A percentile compares a stretch with the other conserved stretches of the same genome.
These are phyloP conservation scores for Keiferia lycopersicella DNA, from an alignment of 2,888 invertebrate genomes.

Conservation along the genomic window DNA sequence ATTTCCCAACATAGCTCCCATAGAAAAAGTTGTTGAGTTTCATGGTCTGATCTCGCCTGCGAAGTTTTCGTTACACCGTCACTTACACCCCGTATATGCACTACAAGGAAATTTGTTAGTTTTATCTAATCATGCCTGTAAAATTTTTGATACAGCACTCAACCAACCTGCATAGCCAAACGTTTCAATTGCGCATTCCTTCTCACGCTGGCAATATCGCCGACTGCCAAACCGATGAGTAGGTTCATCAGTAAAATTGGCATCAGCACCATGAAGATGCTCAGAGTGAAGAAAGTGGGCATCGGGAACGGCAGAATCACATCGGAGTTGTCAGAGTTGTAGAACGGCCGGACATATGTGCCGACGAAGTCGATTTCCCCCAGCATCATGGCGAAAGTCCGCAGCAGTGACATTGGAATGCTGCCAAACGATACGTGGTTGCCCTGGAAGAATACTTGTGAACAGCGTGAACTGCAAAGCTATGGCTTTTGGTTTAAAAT, in stretches of 20 bases:
- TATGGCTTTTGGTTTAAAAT: too few species aligned
- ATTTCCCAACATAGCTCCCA: too few species aligned
- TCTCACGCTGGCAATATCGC: conserved; percentile 94
- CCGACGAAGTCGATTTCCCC: conserved; percentile 94
- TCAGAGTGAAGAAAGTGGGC: conserved; percentile 89
- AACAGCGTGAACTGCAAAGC: too few species aligned
- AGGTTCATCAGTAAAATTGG: conserved; percentile 96
- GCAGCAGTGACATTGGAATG: conserved; percentile 88
- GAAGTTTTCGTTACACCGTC: too few species aligned
- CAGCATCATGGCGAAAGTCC: conserved; percentile 95
- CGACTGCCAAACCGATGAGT: conserved; percentile 96
- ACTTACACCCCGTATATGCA: too few species aligned
- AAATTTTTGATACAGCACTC: too few species aligned
- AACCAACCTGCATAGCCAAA: conserved; percentile 96
- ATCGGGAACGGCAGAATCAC: conserved; percentile 85
- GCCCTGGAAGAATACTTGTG: conserved; percentile 80
- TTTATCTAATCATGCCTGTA: too few species aligned
- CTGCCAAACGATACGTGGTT: conserved; percentile 88
- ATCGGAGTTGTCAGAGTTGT: conserved; percentile 61
- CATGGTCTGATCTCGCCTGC: too few species aligned
- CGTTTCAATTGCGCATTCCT: conserved; percentile 94
- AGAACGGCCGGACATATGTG: conserved; percentile 88
- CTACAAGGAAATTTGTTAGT: too few species aligned
- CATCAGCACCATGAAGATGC: conserved; percentile 94
- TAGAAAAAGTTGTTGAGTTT: too few species aligned